These are phyloP conservation scores for Phoebastria nigripes DNA, from an alignment of 2,797 vertebrate species.

Conservation along the genomic window DNA sequence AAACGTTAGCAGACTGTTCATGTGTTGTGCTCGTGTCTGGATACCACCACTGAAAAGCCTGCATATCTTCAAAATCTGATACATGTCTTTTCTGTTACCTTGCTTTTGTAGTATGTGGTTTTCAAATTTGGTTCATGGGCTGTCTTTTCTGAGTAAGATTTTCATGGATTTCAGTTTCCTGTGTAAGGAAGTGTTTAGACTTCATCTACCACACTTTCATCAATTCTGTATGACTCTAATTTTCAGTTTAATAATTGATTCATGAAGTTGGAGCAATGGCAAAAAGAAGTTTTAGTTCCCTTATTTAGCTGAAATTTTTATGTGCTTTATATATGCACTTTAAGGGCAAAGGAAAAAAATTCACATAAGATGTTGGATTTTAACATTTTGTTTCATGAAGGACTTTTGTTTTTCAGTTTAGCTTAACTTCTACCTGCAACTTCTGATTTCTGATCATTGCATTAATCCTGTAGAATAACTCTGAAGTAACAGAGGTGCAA, in stretches of 20 bases:
- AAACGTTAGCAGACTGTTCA: neutral
- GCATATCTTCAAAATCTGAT: neutral
- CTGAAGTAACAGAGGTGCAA: neutral
- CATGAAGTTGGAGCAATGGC: neutral
- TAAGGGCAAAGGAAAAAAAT: neutral
- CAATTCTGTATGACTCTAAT: neutral
- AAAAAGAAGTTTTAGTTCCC: neutral
- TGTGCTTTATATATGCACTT: neutral
- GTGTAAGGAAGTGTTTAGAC: neutral
- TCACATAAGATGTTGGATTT: neutral
- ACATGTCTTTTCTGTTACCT: neutral
- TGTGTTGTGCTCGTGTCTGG: fast-evolving
- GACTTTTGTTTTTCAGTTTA: neutral
- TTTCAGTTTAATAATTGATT: neutral
- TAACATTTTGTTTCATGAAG: neutral
- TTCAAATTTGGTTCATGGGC: neutral
- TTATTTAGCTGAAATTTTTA: neutral
- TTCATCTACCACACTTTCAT: neutral
- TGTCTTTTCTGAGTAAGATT: neutral
- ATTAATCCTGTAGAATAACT: neutral
- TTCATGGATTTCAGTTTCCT: neutral
- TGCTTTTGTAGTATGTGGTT: neutral
- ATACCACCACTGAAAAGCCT: neutral
- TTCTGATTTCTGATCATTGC: neutral
- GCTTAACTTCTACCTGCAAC: neutral